Conservation (phyloP, 1,140 invertebrate species). For the Drosophila pallidifrons region DNA sequence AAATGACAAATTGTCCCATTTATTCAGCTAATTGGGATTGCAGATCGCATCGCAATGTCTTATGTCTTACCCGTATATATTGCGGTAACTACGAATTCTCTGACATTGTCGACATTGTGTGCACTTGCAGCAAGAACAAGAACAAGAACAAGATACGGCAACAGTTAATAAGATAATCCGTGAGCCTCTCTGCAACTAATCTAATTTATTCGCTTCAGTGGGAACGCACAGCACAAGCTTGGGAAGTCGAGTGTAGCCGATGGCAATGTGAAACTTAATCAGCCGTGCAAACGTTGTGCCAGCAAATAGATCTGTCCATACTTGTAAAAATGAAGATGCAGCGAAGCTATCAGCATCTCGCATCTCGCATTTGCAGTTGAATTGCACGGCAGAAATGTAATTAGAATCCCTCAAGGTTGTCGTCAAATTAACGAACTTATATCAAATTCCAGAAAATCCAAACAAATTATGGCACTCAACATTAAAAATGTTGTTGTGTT, state of each 20-base stretch:
- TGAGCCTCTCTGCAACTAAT: slow-evolving; percentile 53
- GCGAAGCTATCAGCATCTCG: not conserved
- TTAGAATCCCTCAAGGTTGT: slow-evolving; percentile 7
- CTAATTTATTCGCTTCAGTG: slow-evolving; percentile 57
- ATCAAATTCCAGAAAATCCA: not conserved
- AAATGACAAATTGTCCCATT: not conserved
- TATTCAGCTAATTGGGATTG: not conserved
- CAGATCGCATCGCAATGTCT: not conserved
- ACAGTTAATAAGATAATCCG: slow-evolving; percentile 65
- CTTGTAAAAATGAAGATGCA: not conserved
- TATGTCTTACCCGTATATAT: not conserved
- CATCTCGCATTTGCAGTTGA: not conserved
- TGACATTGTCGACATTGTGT: not conserved
- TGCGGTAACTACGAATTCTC: not conserved
- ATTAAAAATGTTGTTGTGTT: no score
- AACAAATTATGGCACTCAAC: no score
- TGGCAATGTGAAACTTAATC: slow-evolving; percentile 73
- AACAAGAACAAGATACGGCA: slow-evolving; percentile 13
- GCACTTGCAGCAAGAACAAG: not conserved
- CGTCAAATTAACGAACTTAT: not conserved
- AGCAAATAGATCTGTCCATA: not conserved
- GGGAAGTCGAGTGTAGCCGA: slow-evolving; percentile 41
- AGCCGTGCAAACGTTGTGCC: slow-evolving; percentile 51
- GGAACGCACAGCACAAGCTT: slow-evolving; percentile 1
- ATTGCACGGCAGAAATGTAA: not conserved